Base-by-base conservation (phyloP, 2,888 invertebrate species). In the Drosophila melanosoma region DNA sequence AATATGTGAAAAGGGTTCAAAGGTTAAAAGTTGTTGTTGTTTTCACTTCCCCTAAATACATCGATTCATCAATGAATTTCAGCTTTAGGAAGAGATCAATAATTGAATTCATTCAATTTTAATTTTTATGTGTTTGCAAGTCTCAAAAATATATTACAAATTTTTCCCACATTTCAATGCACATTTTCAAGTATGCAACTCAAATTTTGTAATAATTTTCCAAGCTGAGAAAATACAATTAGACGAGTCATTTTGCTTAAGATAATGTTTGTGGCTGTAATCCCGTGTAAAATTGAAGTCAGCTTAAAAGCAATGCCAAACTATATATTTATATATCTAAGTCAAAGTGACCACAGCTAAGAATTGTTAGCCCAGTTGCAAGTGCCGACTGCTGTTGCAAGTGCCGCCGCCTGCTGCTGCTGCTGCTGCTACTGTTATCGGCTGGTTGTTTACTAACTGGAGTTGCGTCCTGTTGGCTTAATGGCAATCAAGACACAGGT, bases 401-500 rank as follows among this genome's bases (percentile, higher is more conserved):
- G 5, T 29, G 29, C 29, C 29, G 29, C 29, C 29, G 5, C 7
- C 29, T 29, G 29, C 8, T 29, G 26, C 26, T 4, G 8, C 29
- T 29, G 29, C 29, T 26, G 20, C 20, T 20, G 45, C 12, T 20
- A 17, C 7, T 45, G 40, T 11, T 45, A 45, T 29, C n/a, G 29
- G n/a, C 10, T n/a, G 29, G 29, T 29, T 51, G 20, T 35, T 20
- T 8, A 20, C 20, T 15, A 20, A 53, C 32, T 26, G 17, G 26
- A 35, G 15, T 17, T 56, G 54, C 38, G 26, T 56, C 11, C 51
- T 61, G 66, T 61, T 63, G 63, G 32, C 32, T 42, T 67, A 59
- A 59, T 61, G 58, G 63, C 51, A 67, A 76, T 64, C 60, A 71
- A 61, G 63, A 1, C 32, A 60, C 66, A 61, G 17, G 23, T 11